Percentiles rank a stretch among this genome's conserved stretches.
phyloP scores from a whole-genome alignment of 2,113 vertebrate species.

The Cyprinus carpio region DNA sequence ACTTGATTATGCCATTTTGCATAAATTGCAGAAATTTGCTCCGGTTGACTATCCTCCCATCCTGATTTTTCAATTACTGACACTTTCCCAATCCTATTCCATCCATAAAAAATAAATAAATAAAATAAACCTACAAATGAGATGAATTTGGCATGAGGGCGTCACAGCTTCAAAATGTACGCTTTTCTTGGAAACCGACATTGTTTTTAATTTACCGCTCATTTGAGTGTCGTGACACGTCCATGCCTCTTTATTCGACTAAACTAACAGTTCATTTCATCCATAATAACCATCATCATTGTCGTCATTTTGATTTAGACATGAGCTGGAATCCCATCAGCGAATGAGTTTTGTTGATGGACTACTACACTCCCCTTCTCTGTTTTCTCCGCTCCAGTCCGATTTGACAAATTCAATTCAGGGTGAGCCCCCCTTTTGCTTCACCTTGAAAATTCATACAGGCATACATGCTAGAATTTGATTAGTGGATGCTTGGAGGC shows the following conservation, averaged over 20 bases:
- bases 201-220: conserved; percentile 38
- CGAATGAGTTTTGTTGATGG: conserved; percentile 57
- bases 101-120: no score
- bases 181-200: not conserved
- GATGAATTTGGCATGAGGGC: not conserved
- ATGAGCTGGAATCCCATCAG: conserved; percentile 39
- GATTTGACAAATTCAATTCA: conserved; percentile 67
- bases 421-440: conserved; percentile 62
- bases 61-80: conserved; percentile 38
- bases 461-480: conserved; percentile 70
- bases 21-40: conserved; percentile 33
- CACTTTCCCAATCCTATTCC: conserved; percentile 12
- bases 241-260: not conserved
- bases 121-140: not conserved
- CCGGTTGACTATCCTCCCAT: conserved; percentile 8
- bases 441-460: conserved; percentile 77
- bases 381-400: conserved; percentile 28
- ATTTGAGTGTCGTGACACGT: conserved; percentile 27
- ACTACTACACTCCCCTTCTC: conserved; percentile 44
- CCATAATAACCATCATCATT: conserved; percentile 26
- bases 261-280: conserved; percentile 38
- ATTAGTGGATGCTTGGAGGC: conserved; percentile 73
- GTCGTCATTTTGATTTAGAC: conserved; percentile 33
- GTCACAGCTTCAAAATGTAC: not conserved
- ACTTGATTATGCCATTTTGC: conserved; percentile 36